Evolutionary conservation across 2,888 invertebrate species (phyloP), one percentile per base, ranked within the genome.

Genomic region (Craniophora ligustri): DNA sequence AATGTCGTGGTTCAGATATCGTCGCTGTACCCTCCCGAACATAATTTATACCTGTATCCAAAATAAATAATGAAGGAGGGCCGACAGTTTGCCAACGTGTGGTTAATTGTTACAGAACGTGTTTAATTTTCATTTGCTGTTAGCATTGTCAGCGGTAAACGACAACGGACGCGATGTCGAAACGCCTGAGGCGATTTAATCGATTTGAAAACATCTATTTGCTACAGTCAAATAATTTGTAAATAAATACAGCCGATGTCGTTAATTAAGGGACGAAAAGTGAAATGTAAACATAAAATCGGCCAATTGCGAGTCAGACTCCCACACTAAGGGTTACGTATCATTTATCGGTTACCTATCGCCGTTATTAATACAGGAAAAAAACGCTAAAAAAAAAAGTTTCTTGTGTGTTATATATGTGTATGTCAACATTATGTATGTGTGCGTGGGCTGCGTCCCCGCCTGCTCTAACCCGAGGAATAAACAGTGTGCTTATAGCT

Each of bases 81-180:
- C 59, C 41, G 45, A 58, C 57, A 67, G 56, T 69, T 68, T 71
- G 46, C 62, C 49, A 56, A 59, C 59, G 57, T 67, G 48, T 63
- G 71, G 76, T 71, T 73, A 73, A 76, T 72, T 75, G 75, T 69
- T 67, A 62, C 64, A 56, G 56, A 68, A 65, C 41, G 60, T 73
- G 61, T 76, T 75, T 76, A 69, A 75, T 75, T 75, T 75, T 64
- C 53, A 75, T 76, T 76, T 66, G 42, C 53, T 49, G 48, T 49
- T 51, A 47, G 60, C 65, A 55, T 66, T 68, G 70, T 74, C 67
- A 67, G 67, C 63, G 60, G 63, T 66, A 67, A 66, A 66, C 42
- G 58, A 67, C 60, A 65, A 55, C 47, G 30, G 41, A 30, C n/a
- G 42, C 60, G 32, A 60, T 56, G 62, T 55, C 42, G 56, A 51